These are phyloP conservation scores for Volucella bombylans DNA, from an alignment of 2,888 invertebrate genomes.

Conservation along the genomic window DNA sequence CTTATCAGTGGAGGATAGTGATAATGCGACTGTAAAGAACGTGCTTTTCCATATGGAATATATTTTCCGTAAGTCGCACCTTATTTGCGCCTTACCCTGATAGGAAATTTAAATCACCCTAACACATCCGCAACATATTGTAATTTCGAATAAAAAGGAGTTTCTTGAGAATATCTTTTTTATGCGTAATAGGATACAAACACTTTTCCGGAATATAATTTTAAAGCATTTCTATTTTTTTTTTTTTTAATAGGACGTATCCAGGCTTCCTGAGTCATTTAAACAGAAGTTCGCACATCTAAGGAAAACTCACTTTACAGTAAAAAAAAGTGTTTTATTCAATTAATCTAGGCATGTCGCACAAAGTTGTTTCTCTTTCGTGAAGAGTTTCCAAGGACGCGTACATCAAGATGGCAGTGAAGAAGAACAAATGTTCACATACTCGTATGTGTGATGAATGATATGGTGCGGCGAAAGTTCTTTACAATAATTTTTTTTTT, in stretches of 20 bases:
- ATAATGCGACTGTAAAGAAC: constrained; percentile 42
- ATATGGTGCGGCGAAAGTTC: constrained; percentile 17
- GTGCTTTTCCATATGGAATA: constrained; percentile 41
- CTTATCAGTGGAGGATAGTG: constrained; percentile 48
- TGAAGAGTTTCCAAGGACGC: constrained; percentile 57
- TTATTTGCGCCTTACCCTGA: constrained; percentile 34
- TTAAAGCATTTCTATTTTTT: constrained; percentile 21
- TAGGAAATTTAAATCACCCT: constrained; percentile 33
- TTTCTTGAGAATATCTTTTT: not conserved
- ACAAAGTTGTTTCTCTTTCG: constrained; percentile 56
- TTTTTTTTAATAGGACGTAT: not conserved
- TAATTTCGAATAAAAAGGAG: constrained; percentile 13
- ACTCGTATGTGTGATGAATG: too few relatives aligned
- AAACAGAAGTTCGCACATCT: constrained; percentile 38
- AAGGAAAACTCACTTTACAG: constrained; percentile 53
- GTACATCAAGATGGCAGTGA: constrained; percentile 29
- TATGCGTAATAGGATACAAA: too few relatives aligned
- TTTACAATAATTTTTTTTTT: constrained; percentile 58
- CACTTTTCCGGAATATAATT: constrained; percentile 19
- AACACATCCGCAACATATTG: constrained; percentile 27
- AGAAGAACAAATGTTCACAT: too few relatives aligned
- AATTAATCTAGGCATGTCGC: constrained; percentile 52
- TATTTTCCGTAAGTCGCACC: constrained; percentile 50
- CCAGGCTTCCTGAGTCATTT: constrained; percentile 46
- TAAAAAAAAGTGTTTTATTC: constrained; percentile 62